A percentile compares a stretch with the other conserved stretches of the same genome.
These are phyloP conservation scores for Cygnus olor DNA, from an alignment of 2,797 vertebrate genomes.

Conservation along the genomic window DNA sequence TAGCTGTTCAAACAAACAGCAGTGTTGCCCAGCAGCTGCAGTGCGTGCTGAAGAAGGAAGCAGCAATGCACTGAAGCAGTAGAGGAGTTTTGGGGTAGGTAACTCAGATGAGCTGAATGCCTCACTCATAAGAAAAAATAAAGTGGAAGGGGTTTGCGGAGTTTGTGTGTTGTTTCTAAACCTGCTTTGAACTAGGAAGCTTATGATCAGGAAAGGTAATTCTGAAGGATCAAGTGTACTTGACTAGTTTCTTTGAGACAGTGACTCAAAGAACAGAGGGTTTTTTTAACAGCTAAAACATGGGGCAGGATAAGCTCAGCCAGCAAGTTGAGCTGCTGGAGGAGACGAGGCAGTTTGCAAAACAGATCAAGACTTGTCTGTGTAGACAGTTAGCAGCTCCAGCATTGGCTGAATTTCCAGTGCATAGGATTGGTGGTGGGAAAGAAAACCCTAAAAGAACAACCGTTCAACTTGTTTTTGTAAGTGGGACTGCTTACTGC, in stretches of 20 bases:
- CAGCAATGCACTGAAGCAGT: background rate
- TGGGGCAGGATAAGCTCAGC: background rate
- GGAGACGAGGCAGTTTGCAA: background rate
- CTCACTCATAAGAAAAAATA: background rate
- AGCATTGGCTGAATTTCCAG: background rate
- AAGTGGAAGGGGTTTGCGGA: background rate
- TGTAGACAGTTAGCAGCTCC: background rate
- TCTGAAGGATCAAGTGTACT: background rate
- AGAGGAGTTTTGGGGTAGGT: background rate
- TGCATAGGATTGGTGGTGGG: background rate
- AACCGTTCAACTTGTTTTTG: background rate
- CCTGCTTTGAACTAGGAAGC: background rate
- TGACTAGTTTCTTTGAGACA: background rate
- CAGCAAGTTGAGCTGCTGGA: background rate
- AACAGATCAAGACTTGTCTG: background rate
- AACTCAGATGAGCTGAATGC: background rate
- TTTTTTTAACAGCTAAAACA: background rate
- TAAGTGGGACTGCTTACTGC: background rate
- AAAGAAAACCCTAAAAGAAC: background rate
- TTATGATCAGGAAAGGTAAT: background rate
- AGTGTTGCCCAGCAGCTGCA: background rate
- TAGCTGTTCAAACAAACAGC: no score
- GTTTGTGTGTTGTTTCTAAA: background rate
- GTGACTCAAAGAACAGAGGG: background rate
- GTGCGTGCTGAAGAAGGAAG: background rate